Percentiles rank a stretch among this genome's conserved stretches.
Evolutionary conservation across 2,888 invertebrate genomes (phyloP).

Genomic region (Chaetoderma sp.): DNA sequence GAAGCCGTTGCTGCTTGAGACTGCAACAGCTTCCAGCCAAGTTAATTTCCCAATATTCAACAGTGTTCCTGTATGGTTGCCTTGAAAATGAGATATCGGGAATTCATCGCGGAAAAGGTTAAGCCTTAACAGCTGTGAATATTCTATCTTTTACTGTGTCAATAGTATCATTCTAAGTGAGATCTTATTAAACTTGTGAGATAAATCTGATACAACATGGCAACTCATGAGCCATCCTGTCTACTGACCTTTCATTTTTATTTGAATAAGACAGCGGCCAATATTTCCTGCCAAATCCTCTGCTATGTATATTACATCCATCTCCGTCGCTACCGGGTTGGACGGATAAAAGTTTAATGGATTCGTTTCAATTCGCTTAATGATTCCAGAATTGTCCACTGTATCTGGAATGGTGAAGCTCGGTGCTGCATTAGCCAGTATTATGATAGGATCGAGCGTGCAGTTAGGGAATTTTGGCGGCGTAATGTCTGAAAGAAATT

Average conservation of each 20-base stretch:
- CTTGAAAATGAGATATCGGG: too few relatives aligned
- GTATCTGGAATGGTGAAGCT: slow-evolving; percentile 24
- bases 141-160: too few relatives aligned
- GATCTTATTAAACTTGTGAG: too few relatives aligned
- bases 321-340: slow-evolving; percentile 16
- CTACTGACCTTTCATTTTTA: slow-evolving; percentile 38
- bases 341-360: slow-evolving; percentile 30
- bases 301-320: slow-evolving; percentile 37
- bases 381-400: slow-evolving; percentile 36
- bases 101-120: too few relatives aligned
- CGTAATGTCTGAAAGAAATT: slow-evolving; percentile 38
- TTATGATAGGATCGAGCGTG: slow-evolving; percentile 14
- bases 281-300: slow-evolving; percentile 32
- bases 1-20: too few relatives aligned
- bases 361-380: slow-evolving; percentile 13
- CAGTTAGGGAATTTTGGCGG: slow-evolving; percentile 41
- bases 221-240: too few relatives aligned
- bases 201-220: too few relatives aligned
- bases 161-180: too few relatives aligned
- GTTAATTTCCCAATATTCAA: too few relatives aligned
- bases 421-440: slow-evolving; percentile 19
- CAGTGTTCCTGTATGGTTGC: too few relatives aligned
- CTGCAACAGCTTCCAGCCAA: too few relatives aligned
- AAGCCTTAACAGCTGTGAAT: too few relatives aligned
- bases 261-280: slow-evolving; percentile 34